Evolutionary conservation across 35 echinoderm and acorn worm genomes (phyloP).

Genomic region (Heliocidaris tuberculata): DNA sequence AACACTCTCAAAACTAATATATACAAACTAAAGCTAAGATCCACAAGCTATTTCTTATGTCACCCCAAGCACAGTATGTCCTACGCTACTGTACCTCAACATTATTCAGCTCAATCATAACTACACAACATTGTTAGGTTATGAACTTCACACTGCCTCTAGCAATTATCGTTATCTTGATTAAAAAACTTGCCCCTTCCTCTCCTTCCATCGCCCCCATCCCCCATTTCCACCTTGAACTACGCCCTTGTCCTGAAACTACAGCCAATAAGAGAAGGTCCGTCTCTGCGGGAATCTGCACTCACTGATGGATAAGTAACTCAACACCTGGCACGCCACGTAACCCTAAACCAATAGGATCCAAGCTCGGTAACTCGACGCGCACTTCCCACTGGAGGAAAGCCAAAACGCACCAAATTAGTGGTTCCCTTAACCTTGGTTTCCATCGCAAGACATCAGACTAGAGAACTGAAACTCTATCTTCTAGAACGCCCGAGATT

Average conservation of each 20-base stretch:
- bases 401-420: slow-evolving; percentile 9
- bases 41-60: neutral
- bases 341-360: slow-evolving; percentile 32
- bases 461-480: slow-evolving; percentile 20
- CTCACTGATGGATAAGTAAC: slow-evolving; percentile 5
- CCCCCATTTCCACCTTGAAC: neutral
- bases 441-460: neutral
- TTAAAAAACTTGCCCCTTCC: slow-evolving; percentile 19
- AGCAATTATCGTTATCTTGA: neutral
- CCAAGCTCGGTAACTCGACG: neutral
- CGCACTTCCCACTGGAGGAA: slow-evolving; percentile 14
- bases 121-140: neutral
- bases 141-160: slow-evolving; percentile 8
- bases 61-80: neutral
- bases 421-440: slow-evolving; percentile 15
- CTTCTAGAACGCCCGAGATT: neutral
- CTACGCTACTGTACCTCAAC: neutral
- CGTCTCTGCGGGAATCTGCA: neutral
- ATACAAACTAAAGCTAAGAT: neutral
- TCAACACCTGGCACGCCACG: slow-evolving; percentile 19
- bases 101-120: neutral
- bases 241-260: neutral
- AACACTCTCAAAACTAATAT: neutral
- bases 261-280: neutral
- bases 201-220: neutral